phyloP scores from a whole-genome alignment of 2,113 vertebrate genomes.

The Mellivora capensis region DNA sequence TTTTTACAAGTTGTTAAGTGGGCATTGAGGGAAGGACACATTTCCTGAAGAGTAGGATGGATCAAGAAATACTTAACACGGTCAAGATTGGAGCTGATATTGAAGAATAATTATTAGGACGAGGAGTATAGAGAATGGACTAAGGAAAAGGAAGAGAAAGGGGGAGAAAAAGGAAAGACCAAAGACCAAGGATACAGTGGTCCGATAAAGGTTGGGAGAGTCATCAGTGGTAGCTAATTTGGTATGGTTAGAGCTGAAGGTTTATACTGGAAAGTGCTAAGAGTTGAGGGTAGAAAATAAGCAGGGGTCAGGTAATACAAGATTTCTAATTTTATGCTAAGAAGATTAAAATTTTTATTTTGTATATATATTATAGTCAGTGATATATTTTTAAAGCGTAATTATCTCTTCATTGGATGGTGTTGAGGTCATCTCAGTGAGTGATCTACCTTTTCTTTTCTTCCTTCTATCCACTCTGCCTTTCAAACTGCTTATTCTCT shows the following conservation, averaged over 20 bases:
- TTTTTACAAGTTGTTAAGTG: neutral
- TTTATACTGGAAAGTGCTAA: neutral
- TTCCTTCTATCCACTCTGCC: neutral
- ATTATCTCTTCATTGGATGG: neutral
- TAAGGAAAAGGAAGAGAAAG: neutral
- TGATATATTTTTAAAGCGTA: neutral
- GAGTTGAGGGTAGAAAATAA: neutral
- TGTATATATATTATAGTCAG: neutral
- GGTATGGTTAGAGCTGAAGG: neutral
- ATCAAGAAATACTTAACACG: neutral
- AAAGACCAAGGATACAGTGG: rapidly evolving
- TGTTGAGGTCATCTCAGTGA: neutral
- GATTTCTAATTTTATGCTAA: neutral
- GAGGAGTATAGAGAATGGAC: neutral
- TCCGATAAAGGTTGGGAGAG: neutral
- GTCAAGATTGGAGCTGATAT: neutral
- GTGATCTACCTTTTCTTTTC: rapidly evolving
- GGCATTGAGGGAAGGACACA: neutral
- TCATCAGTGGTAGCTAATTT: neutral
- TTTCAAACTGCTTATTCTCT: neutral
- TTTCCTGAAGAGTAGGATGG: neutral
- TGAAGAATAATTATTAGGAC: neutral
- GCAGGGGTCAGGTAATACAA: neutral
- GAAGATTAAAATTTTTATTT: neutral
- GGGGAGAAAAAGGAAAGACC: neutral